These are phyloP conservation scores for Orthonevra nobilis DNA, from an alignment of 2,888 invertebrate species.

Conservation along the genomic window DNA sequence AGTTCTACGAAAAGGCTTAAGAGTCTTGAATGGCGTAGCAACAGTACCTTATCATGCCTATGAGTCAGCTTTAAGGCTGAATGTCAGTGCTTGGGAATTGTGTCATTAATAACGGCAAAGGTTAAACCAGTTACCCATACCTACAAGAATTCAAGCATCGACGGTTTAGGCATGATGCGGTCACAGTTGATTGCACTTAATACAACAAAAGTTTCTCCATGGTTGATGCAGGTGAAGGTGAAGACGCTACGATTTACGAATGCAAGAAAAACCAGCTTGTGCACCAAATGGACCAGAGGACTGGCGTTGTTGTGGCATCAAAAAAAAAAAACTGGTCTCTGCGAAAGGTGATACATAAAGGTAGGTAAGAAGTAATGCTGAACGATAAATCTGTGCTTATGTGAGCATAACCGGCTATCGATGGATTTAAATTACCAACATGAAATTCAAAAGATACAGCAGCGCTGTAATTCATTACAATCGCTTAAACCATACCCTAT, in stretches of 20 bases:
- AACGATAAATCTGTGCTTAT: too few species aligned
- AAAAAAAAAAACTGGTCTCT: background rate
- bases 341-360: too few species aligned
- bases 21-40: too few species aligned
- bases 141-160: slow-evolving; percentile 10
- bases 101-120: slow-evolving; percentile 32
- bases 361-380: background rate
- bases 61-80: background rate
- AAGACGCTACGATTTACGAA: slow-evolving; percentile 11
- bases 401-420: too few species aligned
- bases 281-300: slow-evolving; percentile 32
- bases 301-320: slow-evolving; percentile 3
- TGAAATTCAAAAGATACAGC: too few species aligned
- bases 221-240: slow-evolving; percentile 39
- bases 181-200: slow-evolving; percentile 35
- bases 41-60: too few species aligned
- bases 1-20: too few species aligned
- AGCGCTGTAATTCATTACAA: too few species aligned
- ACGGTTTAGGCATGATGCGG: background rate
- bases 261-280: slow-evolving; percentile 48
- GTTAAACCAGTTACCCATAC: slow-evolving; percentile 30
- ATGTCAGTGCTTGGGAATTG: background rate
- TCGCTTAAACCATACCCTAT: too few species aligned
- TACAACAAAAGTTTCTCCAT: slow-evolving; percentile 21
- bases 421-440: too few species aligned